Base-by-base conservation (phyloP, 2,888 invertebrate species). In the Epinotia nisella region DNA sequence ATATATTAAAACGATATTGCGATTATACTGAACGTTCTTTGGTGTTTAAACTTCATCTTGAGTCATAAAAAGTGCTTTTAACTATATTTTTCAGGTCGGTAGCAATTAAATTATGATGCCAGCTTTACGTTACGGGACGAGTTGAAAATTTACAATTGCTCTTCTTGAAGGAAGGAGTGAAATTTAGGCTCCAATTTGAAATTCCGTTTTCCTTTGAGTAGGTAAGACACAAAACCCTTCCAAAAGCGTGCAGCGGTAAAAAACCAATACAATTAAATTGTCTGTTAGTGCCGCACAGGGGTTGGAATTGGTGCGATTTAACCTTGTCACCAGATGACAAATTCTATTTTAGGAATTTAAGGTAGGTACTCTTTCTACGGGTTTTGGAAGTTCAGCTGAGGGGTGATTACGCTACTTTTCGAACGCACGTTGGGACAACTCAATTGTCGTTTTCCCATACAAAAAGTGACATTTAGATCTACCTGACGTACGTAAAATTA, bases 191-290 rank as follows among this genome's bases (percentile, higher is more conserved):
- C 29, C 69, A 68, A 69, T 73, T 73, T 58, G 41, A 62, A 59
- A 73, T 73, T 73, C 69, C 68, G 58, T 59, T 69, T 69, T 17
- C 69, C 59, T 73, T 73, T 73, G 73, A 68, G 19, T 39, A n/a
- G n/a, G n/a, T n/a, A 58, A 35, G 62, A 67, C 45, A 68, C 56
- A 53, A 58, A 58, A 64, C 73, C 73, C 69, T 73, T 73, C 69
- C 59, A 69, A 51, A 53, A 68, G n/a, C n/a, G n/a, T n/a, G n/a
- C n/a, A n/a, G 35, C 21, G 24, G 41, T 35, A 59, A 73, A 68
- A 73, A 59, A 5, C 39, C 62, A 53, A 68, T 69, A 64, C 68
- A 68, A 59, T 69, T 73, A 69, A 69, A 73, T 68, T 29, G 58
- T 13, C 41, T 24, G 19, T 15, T 51, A 73, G 69, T 69, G 51